A percentile compares a stretch with the other conserved stretches of the same genome.
Conservation (phyloP, 2,113 vertebrate genomes). For the Entosphenus tridentatus region DNA sequence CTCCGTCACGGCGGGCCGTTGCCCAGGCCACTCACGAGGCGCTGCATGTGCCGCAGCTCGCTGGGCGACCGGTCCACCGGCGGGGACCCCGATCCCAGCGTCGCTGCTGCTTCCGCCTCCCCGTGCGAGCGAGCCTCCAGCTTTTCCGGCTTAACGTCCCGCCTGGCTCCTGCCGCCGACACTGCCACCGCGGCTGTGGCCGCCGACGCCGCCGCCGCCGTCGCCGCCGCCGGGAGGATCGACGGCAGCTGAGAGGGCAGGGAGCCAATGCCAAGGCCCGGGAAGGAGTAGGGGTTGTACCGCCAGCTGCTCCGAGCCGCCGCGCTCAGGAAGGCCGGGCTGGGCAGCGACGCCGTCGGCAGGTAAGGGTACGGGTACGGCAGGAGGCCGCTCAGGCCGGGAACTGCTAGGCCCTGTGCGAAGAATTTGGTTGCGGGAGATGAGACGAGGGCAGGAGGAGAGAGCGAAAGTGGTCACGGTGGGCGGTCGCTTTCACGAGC, state of each 20-base stretch:
- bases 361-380: constrained; percentile 93
- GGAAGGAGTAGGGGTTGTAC: constrained; percentile 79
- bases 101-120: constrained; percentile 52
- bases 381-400: constrained; percentile 71
- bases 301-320: constrained; percentile 55
- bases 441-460: too few relatives aligned
- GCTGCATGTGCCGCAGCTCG: constrained; percentile 86
- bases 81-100: constrained; percentile 39
- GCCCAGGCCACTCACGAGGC: constrained; percentile 68
- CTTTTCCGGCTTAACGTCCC: constrained; percentile 27
- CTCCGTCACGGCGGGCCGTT: too few relatives aligned
- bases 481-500: too few relatives aligned
- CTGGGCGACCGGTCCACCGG: constrained; percentile 60
- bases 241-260: constrained; percentile 47
- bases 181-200: constrained; percentile 31
- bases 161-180: constrained; percentile 33
- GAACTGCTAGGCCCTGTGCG: constrained; percentile 71
- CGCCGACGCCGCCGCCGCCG: constrained; percentile 30
- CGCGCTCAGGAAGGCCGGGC: constrained; percentile 64
- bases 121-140: constrained; percentile 23
- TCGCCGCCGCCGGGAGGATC: constrained; percentile 32
- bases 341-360: constrained; percentile 55
- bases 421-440: neutral
- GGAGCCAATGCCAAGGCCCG: constrained; percentile 12
- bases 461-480: too few relatives aligned